These are phyloP conservation scores for Rhodinocichla rosea DNA, from an alignment of 2,113 vertebrate genomes.

Conservation along the genomic window DNA sequence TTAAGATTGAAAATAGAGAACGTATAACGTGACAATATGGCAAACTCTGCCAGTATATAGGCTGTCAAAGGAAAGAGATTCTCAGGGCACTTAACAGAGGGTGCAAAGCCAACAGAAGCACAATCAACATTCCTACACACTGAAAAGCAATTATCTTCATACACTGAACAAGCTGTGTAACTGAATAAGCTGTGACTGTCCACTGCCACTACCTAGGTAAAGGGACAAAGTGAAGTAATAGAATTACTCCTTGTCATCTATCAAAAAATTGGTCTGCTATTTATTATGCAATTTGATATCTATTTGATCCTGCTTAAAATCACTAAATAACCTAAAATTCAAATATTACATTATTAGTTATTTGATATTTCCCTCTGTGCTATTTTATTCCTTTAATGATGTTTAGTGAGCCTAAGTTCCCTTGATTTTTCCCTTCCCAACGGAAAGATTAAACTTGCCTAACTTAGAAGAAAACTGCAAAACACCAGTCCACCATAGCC, in stretches of 20 bases:
- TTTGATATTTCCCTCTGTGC: not conserved
- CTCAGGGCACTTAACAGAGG: not conserved
- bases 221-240: not conserved
- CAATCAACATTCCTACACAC: not conserved
- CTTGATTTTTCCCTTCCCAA: not conserved
- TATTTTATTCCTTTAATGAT: not conserved
- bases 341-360: not conserved
- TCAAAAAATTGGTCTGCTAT: not conserved
- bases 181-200: not conserved
- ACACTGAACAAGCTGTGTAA: not conserved
- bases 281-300: not conserved
- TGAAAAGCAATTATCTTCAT: not conserved
- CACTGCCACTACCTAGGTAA: not conserved
- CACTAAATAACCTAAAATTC: not conserved
- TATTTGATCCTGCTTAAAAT: not conserved
- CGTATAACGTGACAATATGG: not conserved
- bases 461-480: not conserved
- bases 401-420: fast-evolving
- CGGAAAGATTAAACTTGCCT: not conserved
- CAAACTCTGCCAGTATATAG: not conserved
- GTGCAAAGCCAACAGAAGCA: not conserved
- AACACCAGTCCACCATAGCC: not conserved
- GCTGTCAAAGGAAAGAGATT: not conserved
- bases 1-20: not conserved
- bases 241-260: not conserved